Percentiles rank a stretch among this genome's conserved stretches.
Evolutionary conservation across 92 coral and sea anemone genomes (phyloP).

Genomic region (Epizoanthus fatuus): DNA sequence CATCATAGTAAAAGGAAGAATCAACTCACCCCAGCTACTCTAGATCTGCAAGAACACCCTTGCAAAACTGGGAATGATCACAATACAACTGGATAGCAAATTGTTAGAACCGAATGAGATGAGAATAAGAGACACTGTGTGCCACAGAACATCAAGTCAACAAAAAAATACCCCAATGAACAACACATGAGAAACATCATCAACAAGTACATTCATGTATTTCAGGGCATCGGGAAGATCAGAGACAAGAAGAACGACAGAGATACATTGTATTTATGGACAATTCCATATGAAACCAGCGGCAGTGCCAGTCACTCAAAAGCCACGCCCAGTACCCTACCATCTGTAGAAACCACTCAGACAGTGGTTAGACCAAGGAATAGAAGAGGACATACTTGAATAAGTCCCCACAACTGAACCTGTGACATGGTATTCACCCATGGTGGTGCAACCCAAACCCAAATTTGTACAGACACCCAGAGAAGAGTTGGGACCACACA

Average conservation of each 20-base stretch:
- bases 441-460: conserved; percentile 58
- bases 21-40: conserved; percentile 54
- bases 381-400: no score
- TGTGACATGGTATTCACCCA: conserved; percentile 8
- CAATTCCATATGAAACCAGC: conserved; percentile 66
- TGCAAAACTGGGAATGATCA: conserved; percentile 50
- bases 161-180: conserved; percentile 1
- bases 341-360: conserved; percentile 61
- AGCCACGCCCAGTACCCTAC: conserved; percentile 59
- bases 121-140: not conserved
- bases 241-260: conserved; percentile 62
- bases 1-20: conserved; percentile 39
- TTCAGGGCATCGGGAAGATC: conserved; percentile 78
- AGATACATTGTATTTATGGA: conserved; percentile 46
- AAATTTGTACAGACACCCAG: conserved; percentile 19
- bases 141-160: conserved; percentile 18
- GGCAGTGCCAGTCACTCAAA: conserved; percentile 63
- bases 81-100: conserved; percentile 1
- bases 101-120: conserved; percentile 2
- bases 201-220: conserved; percentile 22
- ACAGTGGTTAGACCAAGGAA: not conserved
- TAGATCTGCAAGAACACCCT: conserved; percentile 38
- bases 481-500: conserved; percentile 49
- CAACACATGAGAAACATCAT: not conserved
- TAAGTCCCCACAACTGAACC: no score